phyloP scores from a whole-genome alignment of 2,888 invertebrate species.

The Baccha elongata region DNA sequence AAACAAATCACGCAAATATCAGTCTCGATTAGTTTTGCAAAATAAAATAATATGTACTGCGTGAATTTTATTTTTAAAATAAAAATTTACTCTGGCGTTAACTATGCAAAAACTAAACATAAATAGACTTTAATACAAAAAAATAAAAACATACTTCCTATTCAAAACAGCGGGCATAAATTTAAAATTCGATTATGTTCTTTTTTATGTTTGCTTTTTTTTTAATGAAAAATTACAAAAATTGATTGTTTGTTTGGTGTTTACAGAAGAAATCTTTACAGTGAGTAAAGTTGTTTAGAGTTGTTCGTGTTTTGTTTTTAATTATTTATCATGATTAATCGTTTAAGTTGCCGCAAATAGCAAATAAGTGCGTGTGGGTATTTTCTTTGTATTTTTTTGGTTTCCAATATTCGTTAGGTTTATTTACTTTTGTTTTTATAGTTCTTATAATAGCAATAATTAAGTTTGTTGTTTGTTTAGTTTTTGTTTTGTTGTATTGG shows the following conservation, averaged over 20 bases:
- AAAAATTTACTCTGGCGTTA: too few species aligned
- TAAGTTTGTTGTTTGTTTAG: constrained; percentile 58
- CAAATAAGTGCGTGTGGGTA: constrained; percentile 68
- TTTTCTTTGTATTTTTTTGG: constrained; percentile 62
- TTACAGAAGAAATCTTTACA: constrained; percentile 53
- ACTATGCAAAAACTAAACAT: too few species aligned
- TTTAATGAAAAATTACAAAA: constrained; percentile 45
- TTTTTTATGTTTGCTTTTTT: background rate
- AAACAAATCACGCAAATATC: constrained; percentile 43
- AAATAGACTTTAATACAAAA: background rate
- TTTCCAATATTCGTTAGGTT: constrained; percentile 67
- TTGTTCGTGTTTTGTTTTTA: constrained; percentile 38
- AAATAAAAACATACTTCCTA: background rate
- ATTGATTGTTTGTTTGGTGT: constrained; percentile 58
- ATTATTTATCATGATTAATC: constrained; percentile 28
- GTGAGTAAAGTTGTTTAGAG: constrained; percentile 43
- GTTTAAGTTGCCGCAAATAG: constrained; percentile 42
- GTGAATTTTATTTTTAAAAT: constrained; percentile 17
- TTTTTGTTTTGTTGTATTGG: constrained; percentile 74
- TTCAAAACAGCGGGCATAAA: constrained; percentile 9
- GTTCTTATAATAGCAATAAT: constrained; percentile 59
- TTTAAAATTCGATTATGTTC: constrained; percentile 30
- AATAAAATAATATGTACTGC: constrained; percentile 41
- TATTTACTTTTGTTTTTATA: constrained; percentile 6
- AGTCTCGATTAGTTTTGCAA: constrained; percentile 58